These are phyloP conservation scores for Channa striata DNA, from an alignment of 2,797 vertebrate genomes.

Conservation along the genomic window DNA sequence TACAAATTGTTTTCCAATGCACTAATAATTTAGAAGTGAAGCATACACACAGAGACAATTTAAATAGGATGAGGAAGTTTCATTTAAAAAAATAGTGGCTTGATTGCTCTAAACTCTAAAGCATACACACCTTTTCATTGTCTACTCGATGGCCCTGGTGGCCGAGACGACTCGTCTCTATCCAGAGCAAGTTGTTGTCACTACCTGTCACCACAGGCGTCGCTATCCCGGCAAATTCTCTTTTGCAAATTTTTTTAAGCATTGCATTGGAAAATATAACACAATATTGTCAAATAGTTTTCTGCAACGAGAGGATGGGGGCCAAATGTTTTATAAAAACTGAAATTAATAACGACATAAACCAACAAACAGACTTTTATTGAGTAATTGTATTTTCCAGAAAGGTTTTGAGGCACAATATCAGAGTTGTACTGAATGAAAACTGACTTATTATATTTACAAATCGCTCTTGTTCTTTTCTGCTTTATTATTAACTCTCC, in stretches of 20 bases:
- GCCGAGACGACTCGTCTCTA: neutral
- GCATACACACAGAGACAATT: too few species aligned
- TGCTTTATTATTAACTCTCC: neutral
- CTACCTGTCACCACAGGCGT: neutral
- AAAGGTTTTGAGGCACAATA: conserved; percentile 1
- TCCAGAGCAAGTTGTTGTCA: too few species aligned
- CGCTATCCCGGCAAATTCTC: neutral
- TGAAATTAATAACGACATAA: conserved; percentile 1
- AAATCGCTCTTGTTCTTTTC: neutral
- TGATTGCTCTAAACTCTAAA: too few species aligned
- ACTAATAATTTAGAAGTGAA: too few species aligned
- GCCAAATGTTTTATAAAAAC: neutral
- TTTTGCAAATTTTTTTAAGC: neutral
- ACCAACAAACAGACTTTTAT: neutral
- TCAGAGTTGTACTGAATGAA: too few species aligned
- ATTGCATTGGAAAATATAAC: neutral
- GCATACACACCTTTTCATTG: too few species aligned
- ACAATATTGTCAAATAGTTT: neutral
- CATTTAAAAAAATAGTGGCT: too few species aligned
- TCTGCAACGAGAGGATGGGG: neutral
- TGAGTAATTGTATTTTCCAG: conserved; percentile 4
- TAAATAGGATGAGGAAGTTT: too few species aligned
- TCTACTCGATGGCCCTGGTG: too few species aligned
- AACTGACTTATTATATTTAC: too few species aligned
- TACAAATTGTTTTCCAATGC: too few species aligned